phyloP scores from a whole-genome alignment of 2,797 vertebrate genomes.

The Crax fasciolata region DNA sequence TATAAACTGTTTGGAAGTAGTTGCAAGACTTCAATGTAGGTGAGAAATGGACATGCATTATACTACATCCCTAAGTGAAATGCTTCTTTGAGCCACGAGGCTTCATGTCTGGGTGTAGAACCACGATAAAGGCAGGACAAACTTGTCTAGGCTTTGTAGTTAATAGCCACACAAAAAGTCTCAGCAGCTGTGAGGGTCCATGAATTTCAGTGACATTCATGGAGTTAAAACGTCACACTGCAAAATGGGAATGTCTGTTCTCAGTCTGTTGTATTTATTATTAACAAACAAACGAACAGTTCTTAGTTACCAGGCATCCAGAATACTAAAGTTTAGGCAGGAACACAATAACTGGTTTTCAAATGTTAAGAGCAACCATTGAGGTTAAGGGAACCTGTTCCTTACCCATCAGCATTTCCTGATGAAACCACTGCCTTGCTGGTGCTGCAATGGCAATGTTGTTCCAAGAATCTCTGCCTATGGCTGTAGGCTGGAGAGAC shows the following conservation, averaged over 20 bases:
- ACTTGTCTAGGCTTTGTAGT: fast-evolving
- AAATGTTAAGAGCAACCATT: not conserved
- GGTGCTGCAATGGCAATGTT: not conserved
- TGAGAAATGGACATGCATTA: not conserved
- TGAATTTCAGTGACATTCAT: not conserved
- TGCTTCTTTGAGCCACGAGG: fast-evolving
- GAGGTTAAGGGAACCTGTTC: not conserved
- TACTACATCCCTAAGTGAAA: not conserved
- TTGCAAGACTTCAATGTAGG: not conserved
- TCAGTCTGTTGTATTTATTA: not conserved
- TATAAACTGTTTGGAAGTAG: not conserved
- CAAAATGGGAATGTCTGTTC: not conserved
- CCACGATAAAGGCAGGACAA: not conserved
- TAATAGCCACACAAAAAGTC: not conserved
- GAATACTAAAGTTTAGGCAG: not conserved
- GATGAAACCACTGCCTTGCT: not conserved
- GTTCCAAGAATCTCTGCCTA: too few species aligned
- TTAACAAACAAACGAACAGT: not conserved
- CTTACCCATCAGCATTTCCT: not conserved
- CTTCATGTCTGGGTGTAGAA: not conserved
- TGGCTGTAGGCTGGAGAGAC: not conserved
- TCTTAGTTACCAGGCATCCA: not conserved
- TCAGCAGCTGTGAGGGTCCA: not conserved
- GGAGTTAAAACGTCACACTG: not conserved
- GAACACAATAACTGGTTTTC: not conserved